phyloP scores from a whole-genome alignment of 2,888 invertebrate species.

The Trimorus sp. region DNA sequence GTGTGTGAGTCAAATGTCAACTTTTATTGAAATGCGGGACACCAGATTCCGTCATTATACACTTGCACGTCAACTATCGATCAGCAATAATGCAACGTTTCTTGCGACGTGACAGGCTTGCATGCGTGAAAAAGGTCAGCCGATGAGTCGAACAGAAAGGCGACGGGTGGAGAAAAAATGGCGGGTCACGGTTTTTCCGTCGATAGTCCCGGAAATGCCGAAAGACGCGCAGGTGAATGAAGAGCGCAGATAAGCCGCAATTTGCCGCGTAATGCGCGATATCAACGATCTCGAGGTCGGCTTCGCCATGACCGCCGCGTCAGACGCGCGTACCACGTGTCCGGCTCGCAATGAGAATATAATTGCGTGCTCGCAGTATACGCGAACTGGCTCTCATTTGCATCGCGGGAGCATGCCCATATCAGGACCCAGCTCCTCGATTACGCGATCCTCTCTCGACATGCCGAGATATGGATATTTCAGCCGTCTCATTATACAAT shows the following conservation, averaged over 20 bases:
- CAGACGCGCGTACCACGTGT: constrained; percentile 78
- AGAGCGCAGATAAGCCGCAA: constrained; percentile 67
- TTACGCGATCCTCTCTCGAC: constrained; percentile 66
- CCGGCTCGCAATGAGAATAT: constrained; percentile 72
- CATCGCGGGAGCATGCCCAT: constrained; percentile 75
- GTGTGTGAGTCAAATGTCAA: too few species aligned
- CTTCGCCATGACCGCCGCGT: constrained; percentile 73
- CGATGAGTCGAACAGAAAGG: too few species aligned
- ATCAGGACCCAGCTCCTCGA: constrained; percentile 72
- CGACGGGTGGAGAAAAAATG: too few species aligned
- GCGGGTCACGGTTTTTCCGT: too few species aligned
- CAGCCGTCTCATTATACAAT: constrained; percentile 42
- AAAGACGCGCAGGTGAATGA: constrained; percentile 57
- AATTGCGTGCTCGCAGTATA: constrained; percentile 66
- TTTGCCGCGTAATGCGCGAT: constrained; percentile 79
- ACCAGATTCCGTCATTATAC: too few species aligned
- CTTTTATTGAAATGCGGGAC: too few species aligned
- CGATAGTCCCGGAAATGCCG: constrained; percentile 47
- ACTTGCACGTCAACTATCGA: too few species aligned
- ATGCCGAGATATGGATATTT: constrained; percentile 37
- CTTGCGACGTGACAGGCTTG: too few species aligned
- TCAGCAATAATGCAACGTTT: too few species aligned
- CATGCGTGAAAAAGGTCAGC: too few species aligned
- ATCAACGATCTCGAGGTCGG: constrained; percentile 75
- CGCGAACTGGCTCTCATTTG: constrained; percentile 71